Evolutionary conservation across 1,140 invertebrate species (phyloP).

Genomic region (Tribolium castaneum): DNA sequence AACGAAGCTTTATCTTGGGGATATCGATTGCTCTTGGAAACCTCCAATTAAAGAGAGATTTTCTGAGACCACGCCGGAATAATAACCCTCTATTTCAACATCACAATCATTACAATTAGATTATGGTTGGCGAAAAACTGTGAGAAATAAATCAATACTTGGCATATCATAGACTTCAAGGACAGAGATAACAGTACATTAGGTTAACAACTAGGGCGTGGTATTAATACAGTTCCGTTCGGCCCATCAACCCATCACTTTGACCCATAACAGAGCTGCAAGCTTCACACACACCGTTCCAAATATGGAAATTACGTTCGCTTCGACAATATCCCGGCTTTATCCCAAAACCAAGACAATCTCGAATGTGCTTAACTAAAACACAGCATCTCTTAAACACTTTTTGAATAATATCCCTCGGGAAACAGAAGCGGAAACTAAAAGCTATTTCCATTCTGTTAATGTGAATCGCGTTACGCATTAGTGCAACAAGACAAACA

Average conservation of each 20-base stretch:
- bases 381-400: conserved; percentile 2
- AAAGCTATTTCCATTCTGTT: background rate
- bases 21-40: background rate
- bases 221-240: conserved; percentile 28
- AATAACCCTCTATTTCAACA: background rate
- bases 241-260: background rate
- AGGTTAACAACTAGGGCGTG: conserved; percentile 37
- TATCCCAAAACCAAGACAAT: background rate
- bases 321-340: background rate
- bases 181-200: conserved; percentile 41
- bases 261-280: background rate
- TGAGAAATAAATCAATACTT: conserved; percentile 36
- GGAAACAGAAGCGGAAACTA: background rate
- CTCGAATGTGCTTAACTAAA: conserved; percentile 8
- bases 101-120: conserved; percentile 26
- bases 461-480: background rate
- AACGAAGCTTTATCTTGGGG: background rate
- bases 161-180: conserved; percentile 36
- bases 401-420: conserved; percentile 6
- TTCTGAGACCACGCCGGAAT: background rate
- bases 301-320: conserved; percentile 10
- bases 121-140: conserved; percentile 30
- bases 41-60: background rate
- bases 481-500: background rate
- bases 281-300: background rate